Conservation (phyloP, 1,140 invertebrate species). For the Steinernema feltiae region DNA sequence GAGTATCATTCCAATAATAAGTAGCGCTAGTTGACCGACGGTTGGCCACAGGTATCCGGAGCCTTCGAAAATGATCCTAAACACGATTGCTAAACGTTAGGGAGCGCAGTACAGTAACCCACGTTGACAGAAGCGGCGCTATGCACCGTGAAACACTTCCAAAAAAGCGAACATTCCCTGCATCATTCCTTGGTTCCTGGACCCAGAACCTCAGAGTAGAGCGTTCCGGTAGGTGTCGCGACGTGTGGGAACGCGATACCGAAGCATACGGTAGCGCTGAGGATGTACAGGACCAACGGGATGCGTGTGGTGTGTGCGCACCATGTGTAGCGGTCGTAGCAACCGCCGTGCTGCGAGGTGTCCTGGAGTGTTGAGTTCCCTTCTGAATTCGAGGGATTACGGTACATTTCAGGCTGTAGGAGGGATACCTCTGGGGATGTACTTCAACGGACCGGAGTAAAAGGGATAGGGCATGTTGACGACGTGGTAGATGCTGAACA, state of each 20-base stretch:
- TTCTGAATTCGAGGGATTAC: not conserved
- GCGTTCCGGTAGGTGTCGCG: not conserved
- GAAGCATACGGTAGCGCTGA: not conserved
- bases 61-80: slow-evolving; percentile 30
- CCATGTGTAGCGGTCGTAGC: not conserved
- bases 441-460: slow-evolving; percentile 27
- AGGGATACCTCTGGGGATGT: not conserved
- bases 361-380: not conserved
- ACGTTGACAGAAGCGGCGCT: not conserved
- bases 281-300: not conserved
- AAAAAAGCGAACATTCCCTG: not conserved
- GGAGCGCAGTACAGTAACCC: not conserved
- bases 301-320: not conserved
- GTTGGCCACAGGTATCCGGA: slow-evolving; percentile 29
- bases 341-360: not conserved
- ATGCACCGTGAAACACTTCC: not conserved
- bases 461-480: slow-evolving; percentile 36
- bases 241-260: not conserved
- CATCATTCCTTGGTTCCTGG: not conserved
- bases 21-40: slow-evolving; percentile 19
- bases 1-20: slow-evolving; percentile 26
- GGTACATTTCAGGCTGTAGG: not conserved
- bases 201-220: not conserved
- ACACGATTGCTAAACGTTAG: not conserved
- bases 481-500: slow-evolving; percentile 31